Conservation (phyloP, 2,113 vertebrate genomes). For the Gallinago paraguaiae region DNA sequence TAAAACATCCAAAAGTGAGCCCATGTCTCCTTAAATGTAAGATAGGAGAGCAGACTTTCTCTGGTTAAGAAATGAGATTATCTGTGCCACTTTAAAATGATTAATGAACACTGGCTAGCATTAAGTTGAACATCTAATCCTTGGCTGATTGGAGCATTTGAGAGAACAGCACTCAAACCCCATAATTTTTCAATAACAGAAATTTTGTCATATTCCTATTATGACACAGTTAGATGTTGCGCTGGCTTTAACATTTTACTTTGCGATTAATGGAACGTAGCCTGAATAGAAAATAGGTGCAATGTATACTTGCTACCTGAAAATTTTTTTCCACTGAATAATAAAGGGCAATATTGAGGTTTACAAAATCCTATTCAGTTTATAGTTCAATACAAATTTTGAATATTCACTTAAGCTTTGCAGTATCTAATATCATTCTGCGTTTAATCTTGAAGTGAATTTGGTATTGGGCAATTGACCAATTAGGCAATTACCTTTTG, state of each 20-base stretch:
- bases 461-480: background rate
- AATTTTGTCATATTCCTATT: background rate
- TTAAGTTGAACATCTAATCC: slow-evolving; percentile 15
- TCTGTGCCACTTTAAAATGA: slow-evolving; percentile 24
- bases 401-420: background rate
- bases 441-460: background rate
- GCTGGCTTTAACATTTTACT: background rate
- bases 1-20: background rate
- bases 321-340: background rate
- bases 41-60: background rate
- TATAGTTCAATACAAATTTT: background rate
- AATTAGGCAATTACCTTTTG: background rate
- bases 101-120: background rate
- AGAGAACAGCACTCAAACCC: background rate
- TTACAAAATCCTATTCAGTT: background rate
- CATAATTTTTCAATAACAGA: background rate
- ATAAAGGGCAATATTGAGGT: background rate
- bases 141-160: slow-evolving; percentile 18
- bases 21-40: fast-evolving
- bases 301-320: background rate
- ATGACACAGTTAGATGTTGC: background rate
- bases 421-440: background rate
- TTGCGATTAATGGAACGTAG: background rate
- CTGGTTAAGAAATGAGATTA: background rate
- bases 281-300: background rate